Conservation (phyloP, 2,797 vertebrate species). For the Chanos chanos region DNA sequence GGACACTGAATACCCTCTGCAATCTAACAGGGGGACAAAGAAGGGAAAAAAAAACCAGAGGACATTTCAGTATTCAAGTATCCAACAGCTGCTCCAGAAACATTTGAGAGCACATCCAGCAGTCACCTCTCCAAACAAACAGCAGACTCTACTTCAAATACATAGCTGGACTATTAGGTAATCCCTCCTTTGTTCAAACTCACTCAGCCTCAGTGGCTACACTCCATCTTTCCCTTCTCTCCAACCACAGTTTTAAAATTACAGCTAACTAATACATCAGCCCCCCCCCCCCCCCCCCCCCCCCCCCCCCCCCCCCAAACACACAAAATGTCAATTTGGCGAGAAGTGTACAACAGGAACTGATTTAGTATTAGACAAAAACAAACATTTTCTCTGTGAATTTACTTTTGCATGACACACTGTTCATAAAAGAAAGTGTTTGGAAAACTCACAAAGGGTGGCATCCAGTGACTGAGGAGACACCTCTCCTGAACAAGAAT, state of each 20-base stretch:
- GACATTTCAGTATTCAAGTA: constrained; percentile 70
- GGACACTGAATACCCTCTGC: constrained; percentile 6
- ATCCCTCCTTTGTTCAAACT: constrained; percentile 77
- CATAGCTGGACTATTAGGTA: constrained; percentile 86
- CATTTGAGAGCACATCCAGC: constrained; percentile 75
- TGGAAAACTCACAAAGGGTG: too few species aligned
- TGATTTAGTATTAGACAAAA: too few species aligned
- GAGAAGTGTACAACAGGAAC: too few species aligned
- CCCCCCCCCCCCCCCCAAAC: neutral
- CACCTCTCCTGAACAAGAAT: constrained; percentile 22
- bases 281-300: constrained; percentile 10
- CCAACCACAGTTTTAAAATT: constrained; percentile 20
- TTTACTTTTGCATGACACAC: too few species aligned
- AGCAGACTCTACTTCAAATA: constrained; percentile 81
- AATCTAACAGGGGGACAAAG: constrained; percentile 46
- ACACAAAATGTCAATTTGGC: too few species aligned
- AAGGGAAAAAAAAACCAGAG: constrained; percentile 53
- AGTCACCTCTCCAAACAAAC: constrained; percentile 81
- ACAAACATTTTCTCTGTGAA: too few species aligned
- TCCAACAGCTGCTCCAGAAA: constrained; percentile 67
- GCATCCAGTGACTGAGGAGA: too few species aligned
- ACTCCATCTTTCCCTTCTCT: constrained; percentile 52
- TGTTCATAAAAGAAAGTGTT: too few species aligned
- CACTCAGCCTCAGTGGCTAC: constrained; percentile 61
- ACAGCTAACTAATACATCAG: too few species aligned